Base-by-base conservation (phyloP, 2,888 invertebrate species). In the Acronicta aceris region DNA sequence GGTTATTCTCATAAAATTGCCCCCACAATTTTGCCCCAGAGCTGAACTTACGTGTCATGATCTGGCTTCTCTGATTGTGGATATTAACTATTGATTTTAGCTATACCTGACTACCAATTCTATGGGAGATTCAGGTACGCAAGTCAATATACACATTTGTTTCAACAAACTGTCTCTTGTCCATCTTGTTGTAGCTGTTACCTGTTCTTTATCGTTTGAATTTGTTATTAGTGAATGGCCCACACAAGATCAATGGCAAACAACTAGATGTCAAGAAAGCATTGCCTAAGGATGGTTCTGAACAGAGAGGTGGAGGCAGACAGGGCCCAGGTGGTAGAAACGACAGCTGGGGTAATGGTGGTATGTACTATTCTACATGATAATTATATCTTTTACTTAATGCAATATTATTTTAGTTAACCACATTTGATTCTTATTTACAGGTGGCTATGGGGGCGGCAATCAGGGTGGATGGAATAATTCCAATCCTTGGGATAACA, bases 261-360 rank as follows among this genome's bases (percentile, higher is more conserved):
- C 96, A 97, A 81, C 96, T 98, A 33, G 98, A 99, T 91, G 98
- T 98, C 0, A 99, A 99, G 86, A 99, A 99, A 93, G 99, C 99
- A 7, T 92, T 98, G 42, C 98, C 98, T 58, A 98, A 98, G 88
- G 97, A 98, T 77, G 96, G 96, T 33, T 94, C 96, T 42, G 95
- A 96, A 6, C 95, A 95, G 45, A 91, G 96, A 64, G 92, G 95
- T 64, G 95, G 95, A 40, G 94, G 96, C 45, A 91, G 95, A 65
- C 88, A 88, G 86, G 85, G 95, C 77, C 85, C 91, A 45, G 82
- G 69, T 27, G 69, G 88, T 54, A 83, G 92, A 72, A 90, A 83
- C 77, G 91, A 92, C 52, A 91, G 60, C 67, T 91, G 92, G 92
- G 92, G 92, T 25, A 89, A 82, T 81, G 81, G 76, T 65, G 88